These are phyloP conservation scores for Protophormia terraenovae DNA, from an alignment of 2,888 invertebrate species.

Conservation along the genomic window DNA sequence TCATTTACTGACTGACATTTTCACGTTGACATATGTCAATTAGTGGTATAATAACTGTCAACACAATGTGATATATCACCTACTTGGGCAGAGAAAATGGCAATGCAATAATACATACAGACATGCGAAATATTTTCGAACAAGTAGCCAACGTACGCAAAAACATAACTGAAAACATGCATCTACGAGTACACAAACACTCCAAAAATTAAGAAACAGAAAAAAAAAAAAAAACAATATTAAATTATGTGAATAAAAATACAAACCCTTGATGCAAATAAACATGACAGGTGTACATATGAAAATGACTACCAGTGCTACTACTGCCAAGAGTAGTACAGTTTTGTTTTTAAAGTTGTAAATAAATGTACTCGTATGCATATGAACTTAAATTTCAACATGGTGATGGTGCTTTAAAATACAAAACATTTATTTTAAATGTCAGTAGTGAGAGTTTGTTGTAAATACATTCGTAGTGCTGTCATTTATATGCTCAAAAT, in stretches of 20 bases:
- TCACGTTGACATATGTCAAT: constrained; percentile 60
- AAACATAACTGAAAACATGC: constrained; percentile 10
- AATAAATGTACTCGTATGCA: constrained; percentile 1
- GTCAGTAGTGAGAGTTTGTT: not conserved
- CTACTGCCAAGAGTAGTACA: not conserved
- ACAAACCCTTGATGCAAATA: constrained; percentile 42
- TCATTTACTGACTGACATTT: constrained; percentile 34
- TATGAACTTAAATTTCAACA: not conserved
- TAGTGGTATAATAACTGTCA: constrained; percentile 59
- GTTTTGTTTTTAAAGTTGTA: constrained; percentile 7
- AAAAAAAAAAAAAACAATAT: not conserved
- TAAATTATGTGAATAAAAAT: constrained; percentile 29
- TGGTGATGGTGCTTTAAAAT: not conserved
- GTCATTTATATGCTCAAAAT: constrained; percentile 14
- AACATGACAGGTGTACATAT: constrained; percentile 40
- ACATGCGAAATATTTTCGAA: not conserved
- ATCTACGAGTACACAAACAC: not conserved
- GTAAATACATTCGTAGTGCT: not conserved
- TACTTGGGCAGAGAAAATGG: not conserved
- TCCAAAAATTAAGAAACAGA: not conserved
- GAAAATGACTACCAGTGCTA: not conserved
- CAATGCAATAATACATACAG: not conserved
- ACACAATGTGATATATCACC: constrained; percentile 58
- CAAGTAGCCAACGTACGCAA: constrained; percentile 24
- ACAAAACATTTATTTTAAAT: not conserved